Percentiles rank a stretch among this genome's conserved stretches.
phyloP scores from a whole-genome alignment of 2,888 invertebrate species.

The Thymelicus acteon region DNA sequence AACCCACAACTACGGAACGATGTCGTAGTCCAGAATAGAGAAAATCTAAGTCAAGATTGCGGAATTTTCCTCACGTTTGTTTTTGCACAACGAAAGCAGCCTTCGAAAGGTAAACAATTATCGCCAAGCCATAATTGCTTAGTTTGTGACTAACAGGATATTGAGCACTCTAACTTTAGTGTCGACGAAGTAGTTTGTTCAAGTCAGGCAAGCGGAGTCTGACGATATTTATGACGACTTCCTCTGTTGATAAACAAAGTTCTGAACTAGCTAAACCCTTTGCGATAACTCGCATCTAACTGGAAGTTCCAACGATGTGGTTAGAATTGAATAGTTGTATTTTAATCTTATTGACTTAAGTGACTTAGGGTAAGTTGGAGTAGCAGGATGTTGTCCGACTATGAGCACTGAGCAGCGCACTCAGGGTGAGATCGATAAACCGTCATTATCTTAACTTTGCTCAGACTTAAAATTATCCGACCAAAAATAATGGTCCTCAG shows the following conservation, averaged over 20 bases:
- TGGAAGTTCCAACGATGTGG: slow-evolving; percentile 72
- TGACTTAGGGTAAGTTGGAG: slow-evolving; percentile 39
- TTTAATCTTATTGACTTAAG: slow-evolving; percentile 48
- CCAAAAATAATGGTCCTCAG: too few species aligned
- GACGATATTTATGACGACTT: slow-evolving; percentile 76
- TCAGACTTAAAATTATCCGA: too few species aligned
- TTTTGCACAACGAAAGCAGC: slow-evolving; percentile 4
- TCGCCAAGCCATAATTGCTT: slow-evolving; percentile 57
- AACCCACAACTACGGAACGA: too few species aligned
- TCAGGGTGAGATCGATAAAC: too few species aligned
- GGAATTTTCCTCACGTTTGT: neutral
- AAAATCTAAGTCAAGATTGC: too few species aligned
- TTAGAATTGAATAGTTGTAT: slow-evolving; percentile 62
- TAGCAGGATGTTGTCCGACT: neutral
- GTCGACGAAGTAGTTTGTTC: slow-evolving; percentile 73
- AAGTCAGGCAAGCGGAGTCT: slow-evolving; percentile 67
- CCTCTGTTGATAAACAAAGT: slow-evolving; percentile 69
- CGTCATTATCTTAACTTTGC: too few species aligned
- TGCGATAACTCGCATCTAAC: slow-evolving; percentile 62
- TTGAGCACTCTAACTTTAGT: slow-evolving; percentile 66
- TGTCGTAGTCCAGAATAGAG: too few species aligned
- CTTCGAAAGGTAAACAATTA: slow-evolving; percentile 55
- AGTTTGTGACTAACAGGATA: slow-evolving; percentile 63
- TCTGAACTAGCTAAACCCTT: slow-evolving; percentile 74
- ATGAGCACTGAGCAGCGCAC: too few species aligned